Evolutionary conservation across 2,113 vertebrate genomes (phyloP), one percentile per base, ranked within the genome.

Genomic region (Semnopithecus entellus): DNA sequence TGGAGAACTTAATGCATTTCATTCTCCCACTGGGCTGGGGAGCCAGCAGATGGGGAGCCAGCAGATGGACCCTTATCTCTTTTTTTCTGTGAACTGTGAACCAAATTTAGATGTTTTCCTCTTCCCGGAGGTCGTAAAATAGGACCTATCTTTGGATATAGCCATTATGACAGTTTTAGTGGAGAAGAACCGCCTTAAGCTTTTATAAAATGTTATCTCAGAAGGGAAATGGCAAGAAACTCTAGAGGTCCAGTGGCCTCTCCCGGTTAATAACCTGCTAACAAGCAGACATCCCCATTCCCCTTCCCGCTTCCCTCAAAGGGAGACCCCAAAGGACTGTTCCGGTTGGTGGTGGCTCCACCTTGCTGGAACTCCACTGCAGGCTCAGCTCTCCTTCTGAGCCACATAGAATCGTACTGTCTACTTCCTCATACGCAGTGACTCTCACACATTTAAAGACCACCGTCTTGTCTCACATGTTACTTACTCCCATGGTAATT

Each of bases 91-190:
- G 50, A 61, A n/a, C 94, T 38, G 50, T 72, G 88, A 55, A 64
- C 16, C 55, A 64, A 30, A 57, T 64, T 86, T 79, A 87, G 80
- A 38, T 23, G 20, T 40, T 79, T 85, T 35, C 80, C 91, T 66
- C 73, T 91, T 90, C 90, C 94, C 17, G 30, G 88, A 92, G 57
- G 55, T 90, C 78, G 70, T 91, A 87, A 93, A 95, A 2, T 12
- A 30, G 20, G 52, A 6, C 48, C 75, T 10, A 2, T 78, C 55
- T 87, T 82, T 13, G 1, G 59, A 4, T 38, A 3, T 55, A 17
- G 35, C 80, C 57, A 9, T 57, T n/a, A 7, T 13, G 32, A 61
- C 20, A 72, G 68, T 73, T 55, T 43, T 75, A 30, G 8, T 3
- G 64, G 82, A 57, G 40, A 48, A 70, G 57, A 83, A 45, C 57